Percentiles rank a stretch among this genome's conserved stretches.
phyloP scores from a whole-genome alignment of 1,140 invertebrate species.

The Hyles euphorbiae region DNA sequence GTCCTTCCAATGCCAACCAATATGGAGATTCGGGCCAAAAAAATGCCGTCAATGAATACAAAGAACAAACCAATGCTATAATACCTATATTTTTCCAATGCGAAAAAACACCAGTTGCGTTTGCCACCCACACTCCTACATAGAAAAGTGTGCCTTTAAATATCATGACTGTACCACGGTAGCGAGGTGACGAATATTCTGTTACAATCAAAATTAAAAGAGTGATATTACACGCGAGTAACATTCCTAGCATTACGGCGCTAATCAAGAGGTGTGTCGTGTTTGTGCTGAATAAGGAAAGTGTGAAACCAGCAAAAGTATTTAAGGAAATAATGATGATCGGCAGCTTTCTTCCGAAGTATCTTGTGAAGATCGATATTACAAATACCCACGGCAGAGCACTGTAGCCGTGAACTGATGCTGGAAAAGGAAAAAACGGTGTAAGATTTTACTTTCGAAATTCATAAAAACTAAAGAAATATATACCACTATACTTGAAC shows the following conservation, averaged over 20 bases:
- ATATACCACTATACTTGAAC: not conserved
- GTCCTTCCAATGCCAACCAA: slow-evolving; percentile 24
- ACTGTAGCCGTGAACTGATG: slow-evolving; percentile 24
- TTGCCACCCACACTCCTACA: slow-evolving; percentile 31
- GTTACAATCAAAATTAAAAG: slow-evolving; percentile 27
- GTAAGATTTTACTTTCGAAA: not conserved
- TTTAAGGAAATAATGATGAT: slow-evolving; percentile 18
- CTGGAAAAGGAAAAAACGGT: slow-evolving; percentile 24
- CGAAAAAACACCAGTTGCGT: slow-evolving; percentile 20
- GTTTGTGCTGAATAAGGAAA: slow-evolving; percentile 31
- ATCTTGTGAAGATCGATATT: slow-evolving; percentile 18
- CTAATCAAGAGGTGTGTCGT: slow-evolving; percentile 26
- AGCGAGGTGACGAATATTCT: slow-evolving; percentile 31
- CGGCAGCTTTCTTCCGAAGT: slow-evolving; percentile 28
- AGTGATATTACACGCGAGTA: slow-evolving; percentile 16
- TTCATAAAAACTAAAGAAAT: not conserved
- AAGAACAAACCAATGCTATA: slow-evolving; percentile 17
- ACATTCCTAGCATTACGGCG: slow-evolving; percentile 25
- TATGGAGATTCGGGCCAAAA: slow-evolving; percentile 24
- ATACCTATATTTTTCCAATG: slow-evolving; percentile 24
- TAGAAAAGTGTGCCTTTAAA: slow-evolving; percentile 31
- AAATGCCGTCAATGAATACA: slow-evolving; percentile 13
- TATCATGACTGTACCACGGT: slow-evolving; percentile 35
- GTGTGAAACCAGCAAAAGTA: slow-evolving; percentile 20
- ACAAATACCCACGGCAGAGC: slow-evolving; percentile 27